Evolutionary conservation across 2,797 vertebrate species (phyloP).

Genomic region (Pelodytes ibericus): DNA sequence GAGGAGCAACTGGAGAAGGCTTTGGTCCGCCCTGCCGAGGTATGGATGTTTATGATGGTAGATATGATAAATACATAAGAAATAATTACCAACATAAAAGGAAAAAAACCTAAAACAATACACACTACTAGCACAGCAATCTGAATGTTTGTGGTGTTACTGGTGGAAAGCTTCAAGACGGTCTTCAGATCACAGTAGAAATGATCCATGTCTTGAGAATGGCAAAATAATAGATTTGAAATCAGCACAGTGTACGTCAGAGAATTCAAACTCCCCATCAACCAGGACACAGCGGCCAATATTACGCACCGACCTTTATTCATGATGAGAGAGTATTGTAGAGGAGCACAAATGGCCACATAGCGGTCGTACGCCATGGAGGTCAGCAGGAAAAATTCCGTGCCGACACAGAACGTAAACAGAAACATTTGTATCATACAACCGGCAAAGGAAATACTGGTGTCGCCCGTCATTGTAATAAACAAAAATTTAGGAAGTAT

Average conservation of each 20-base stretch:
- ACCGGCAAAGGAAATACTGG: not conserved
- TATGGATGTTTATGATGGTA: slow-evolving; percentile 2
- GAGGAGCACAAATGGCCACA: slow-evolving; percentile 17
- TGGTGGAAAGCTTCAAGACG: not conserved
- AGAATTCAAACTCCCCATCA: not conserved
- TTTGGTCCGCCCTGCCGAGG: not conserved
- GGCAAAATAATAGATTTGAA: not conserved
- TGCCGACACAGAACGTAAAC: slow-evolving; percentile 3
- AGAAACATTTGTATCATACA: slow-evolving; percentile 25
- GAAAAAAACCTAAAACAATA: not conserved
- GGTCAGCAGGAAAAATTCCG: no score
- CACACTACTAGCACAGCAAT: not conserved
- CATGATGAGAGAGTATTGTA: slow-evolving; percentile 9
- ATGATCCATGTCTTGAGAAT: slow-evolving; percentile 8
- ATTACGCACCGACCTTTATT: not conserved
- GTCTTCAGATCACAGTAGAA: slow-evolving; percentile 27
- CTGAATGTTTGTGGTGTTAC: slow-evolving; percentile 4
- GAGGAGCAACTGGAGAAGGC: slow-evolving; percentile 30
- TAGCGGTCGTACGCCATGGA: slow-evolving; percentile 27
- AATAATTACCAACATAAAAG: slow-evolving; percentile 6
- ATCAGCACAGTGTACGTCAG: not conserved
- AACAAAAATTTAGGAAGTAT: slow-evolving; percentile 17
- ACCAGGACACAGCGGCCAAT: not conserved
- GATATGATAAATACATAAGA: slow-evolving; percentile 20
- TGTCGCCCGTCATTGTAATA: not conserved